These are phyloP conservation scores for Trichacis sp. DNA, from an alignment of 2,888 invertebrate genomes.

Conservation along the genomic window DNA sequence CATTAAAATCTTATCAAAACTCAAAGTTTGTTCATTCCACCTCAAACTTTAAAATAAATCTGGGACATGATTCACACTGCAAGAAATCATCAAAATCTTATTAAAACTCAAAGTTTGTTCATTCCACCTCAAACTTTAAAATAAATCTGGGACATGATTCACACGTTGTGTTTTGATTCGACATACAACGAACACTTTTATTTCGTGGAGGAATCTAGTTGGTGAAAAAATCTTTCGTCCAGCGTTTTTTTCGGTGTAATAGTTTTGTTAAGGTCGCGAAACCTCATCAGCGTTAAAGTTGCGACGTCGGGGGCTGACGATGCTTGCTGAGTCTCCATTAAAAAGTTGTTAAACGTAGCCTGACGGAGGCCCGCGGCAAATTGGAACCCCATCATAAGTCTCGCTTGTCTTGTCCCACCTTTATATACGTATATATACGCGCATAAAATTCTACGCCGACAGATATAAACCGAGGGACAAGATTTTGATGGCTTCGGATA, in stretches of 20 bases:
- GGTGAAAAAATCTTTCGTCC: constrained; percentile 20
- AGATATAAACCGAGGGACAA: constrained; percentile 37
- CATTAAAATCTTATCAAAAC: too few relatives aligned
- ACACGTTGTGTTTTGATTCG: too few relatives aligned
- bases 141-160: too few relatives aligned
- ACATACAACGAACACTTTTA: too few relatives aligned
- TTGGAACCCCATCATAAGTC: constrained; percentile 68
- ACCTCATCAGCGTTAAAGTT: constrained; percentile 59
- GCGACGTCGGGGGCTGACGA: constrained; percentile 57
- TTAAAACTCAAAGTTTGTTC: too few relatives aligned
- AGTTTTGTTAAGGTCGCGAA: constrained; percentile 50
- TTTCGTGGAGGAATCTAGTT: not conserved
- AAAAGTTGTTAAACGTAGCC: constrained; percentile 69
- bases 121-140: too few relatives aligned
- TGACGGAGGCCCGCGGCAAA: constrained; percentile 68
- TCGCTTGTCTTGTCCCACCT: constrained; percentile 51
- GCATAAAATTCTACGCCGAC: constrained; percentile 44
- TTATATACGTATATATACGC: constrained; percentile 41
- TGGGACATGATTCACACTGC: too few relatives aligned
- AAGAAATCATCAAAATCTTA: too few relatives aligned
- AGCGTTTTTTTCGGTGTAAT: constrained; percentile 25
- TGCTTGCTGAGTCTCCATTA: constrained; percentile 65
- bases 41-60: too few relatives aligned
- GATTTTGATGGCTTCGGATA: constrained; percentile 39
- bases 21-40: too few relatives aligned